Conservation (phyloP, 2,113 vertebrate genomes). For the Hepsetus odoe region DNA sequence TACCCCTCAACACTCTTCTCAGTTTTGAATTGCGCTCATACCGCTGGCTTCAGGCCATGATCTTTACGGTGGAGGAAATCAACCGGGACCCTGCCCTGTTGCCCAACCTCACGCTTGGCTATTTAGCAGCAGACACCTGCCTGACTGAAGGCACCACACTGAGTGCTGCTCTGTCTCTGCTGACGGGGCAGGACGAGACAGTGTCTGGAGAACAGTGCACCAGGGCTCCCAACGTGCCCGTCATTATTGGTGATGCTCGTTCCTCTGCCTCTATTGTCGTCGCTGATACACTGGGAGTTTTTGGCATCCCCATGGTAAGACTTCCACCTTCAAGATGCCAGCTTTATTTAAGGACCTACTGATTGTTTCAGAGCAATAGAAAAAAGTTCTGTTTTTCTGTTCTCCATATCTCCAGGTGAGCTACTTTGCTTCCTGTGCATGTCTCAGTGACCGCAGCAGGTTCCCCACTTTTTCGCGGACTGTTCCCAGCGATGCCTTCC, state of each 20-base stretch:
- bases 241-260: no score
- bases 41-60: slow-evolving; percentile 61
- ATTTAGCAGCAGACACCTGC: no score
- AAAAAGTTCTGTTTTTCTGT: not conserved
- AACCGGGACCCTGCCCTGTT: no score
- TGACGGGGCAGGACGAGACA: slow-evolving; percentile 50
- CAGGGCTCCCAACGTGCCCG: slow-evolving; percentile 11
- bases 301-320: slow-evolving; percentile 65
- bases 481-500: no score
- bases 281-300: slow-evolving; percentile 62
- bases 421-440: slow-evolving; percentile 54
- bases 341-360: no score
- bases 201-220: slow-evolving; percentile 45
- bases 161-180: slow-evolving; percentile 55
- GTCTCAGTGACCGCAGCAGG: slow-evolving; percentile 39
- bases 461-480: slow-evolving; percentile 60
- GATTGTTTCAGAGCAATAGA: no score
- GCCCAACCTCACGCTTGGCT: no score
- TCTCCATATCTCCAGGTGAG: slow-evolving; percentile 53
- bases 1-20: not conserved
- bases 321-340: no score
- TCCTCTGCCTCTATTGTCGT: slow-evolving; percentile 62
- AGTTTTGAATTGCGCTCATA: slow-evolving; percentile 63
- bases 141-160: slow-evolving; percentile 59
- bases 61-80: slow-evolving; percentile 61